Evolutionary conservation across 2,888 invertebrate genomes (phyloP).

Genomic region (Psylliodes chrysocephalus): DNA sequence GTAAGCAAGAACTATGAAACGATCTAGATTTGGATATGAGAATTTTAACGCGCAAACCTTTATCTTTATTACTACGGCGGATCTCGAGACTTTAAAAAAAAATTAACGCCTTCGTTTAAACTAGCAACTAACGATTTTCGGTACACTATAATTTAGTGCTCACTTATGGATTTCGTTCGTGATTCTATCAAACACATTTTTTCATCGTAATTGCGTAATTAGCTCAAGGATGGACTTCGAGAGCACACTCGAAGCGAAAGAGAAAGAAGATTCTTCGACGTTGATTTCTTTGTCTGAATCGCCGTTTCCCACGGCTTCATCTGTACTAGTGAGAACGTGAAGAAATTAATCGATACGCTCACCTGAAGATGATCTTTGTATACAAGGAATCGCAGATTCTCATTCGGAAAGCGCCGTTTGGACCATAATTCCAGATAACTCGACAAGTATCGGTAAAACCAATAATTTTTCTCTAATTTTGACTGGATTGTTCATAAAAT

Average conservation of each 20-base stretch:
- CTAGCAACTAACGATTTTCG: neutral
- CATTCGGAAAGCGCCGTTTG: slow-evolving; percentile 4
- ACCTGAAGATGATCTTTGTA: slow-evolving; percentile 21
- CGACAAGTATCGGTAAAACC: no score
- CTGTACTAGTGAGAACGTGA: slow-evolving; percentile 41
- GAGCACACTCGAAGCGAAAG: neutral
- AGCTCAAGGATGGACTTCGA: slow-evolving; percentile 2
- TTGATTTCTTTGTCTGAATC: slow-evolving; percentile 48
- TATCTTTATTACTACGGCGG: no score
- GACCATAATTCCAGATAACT: no score
- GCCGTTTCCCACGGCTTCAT: slow-evolving; percentile 37
- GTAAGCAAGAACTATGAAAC: no score
- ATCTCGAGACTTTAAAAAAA: no score
- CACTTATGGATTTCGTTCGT: neutral
- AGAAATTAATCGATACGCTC: slow-evolving; percentile 35
- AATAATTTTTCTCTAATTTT: no score
- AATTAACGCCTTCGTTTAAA: neutral
- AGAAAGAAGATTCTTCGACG: slow-evolving; percentile 37
- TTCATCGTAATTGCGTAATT: slow-evolving; percentile 15
- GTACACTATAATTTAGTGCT: neutral
- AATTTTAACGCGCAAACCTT: no score
- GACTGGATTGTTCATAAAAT: no score
- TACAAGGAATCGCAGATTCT: slow-evolving; percentile 14
- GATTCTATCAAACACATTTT: neutral
- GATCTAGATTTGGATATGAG: no score